These are phyloP conservation scores for Hypomecis punctinalis DNA, from an alignment of 2,888 invertebrate species.

Conservation along the genomic window DNA sequence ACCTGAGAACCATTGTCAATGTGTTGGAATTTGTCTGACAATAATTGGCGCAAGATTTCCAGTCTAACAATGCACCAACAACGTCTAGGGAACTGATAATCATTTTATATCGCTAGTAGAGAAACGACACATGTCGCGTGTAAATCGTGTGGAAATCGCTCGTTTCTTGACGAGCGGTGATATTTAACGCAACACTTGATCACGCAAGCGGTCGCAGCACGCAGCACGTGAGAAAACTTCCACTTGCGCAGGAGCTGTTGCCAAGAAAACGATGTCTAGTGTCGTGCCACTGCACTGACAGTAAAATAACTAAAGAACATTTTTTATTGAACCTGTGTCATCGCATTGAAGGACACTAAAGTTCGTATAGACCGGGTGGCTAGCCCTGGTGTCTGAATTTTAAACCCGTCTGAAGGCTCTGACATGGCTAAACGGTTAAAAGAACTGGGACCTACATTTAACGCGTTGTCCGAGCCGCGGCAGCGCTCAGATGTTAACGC, in stretches of 20 bases:
- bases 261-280: conserved; percentile 19
- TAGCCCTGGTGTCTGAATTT: too few species aligned
- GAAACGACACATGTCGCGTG: conserved; percentile 47
- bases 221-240: conserved; percentile 43
- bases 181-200: conserved; percentile 33
- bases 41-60: conserved; percentile 73
- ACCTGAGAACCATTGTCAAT: conserved; percentile 47
- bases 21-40: conserved; percentile 49
- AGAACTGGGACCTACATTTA: too few species aligned
- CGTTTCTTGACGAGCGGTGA: conserved; percentile 25
- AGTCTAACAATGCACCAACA: conserved; percentile 58
- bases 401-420: too few species aligned
- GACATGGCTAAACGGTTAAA: too few species aligned
- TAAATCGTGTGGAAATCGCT: conserved; percentile 37
- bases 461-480: too few species aligned
- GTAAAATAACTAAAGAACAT: conserved; percentile 3
- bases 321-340: too few species aligned
- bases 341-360: too few species aligned
- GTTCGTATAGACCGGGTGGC: too few species aligned
- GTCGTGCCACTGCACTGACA: background rate
- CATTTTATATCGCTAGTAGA: conserved; percentile 47
- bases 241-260: conserved; percentile 17
- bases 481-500: too few species aligned
- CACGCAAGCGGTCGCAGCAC: conserved; percentile 40
- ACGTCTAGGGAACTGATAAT: conserved; percentile 67